These are phyloP conservation scores for Limnephilus auricula DNA, from an alignment of 2,888 invertebrate genomes.

Conservation along the genomic window DNA sequence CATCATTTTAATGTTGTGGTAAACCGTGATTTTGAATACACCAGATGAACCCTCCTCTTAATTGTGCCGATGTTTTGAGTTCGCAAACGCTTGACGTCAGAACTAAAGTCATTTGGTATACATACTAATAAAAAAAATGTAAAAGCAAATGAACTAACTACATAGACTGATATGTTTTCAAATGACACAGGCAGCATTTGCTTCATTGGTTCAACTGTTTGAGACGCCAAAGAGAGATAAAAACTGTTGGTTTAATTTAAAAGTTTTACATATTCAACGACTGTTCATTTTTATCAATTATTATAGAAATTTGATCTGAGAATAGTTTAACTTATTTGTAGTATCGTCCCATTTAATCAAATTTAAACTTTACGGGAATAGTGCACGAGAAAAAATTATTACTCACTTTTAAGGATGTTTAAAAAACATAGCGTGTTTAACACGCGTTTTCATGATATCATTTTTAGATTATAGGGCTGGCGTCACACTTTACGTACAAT, in stretches of 20 bases:
- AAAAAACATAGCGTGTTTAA: neutral
- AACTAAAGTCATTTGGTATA: neutral
- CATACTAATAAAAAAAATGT: neutral
- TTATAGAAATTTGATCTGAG: neutral
- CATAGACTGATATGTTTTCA: neutral
- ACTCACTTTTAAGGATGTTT: neutral
- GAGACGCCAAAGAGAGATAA: neutral
- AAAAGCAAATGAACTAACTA: neutral
- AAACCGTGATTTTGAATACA: neutral
- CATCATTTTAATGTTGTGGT: conserved; percentile 59
- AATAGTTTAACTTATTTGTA: neutral
- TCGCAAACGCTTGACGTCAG: conserved; percentile 25
- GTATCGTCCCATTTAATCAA: neutral
- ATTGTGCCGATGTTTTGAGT: neutral
- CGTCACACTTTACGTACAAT: neutral
- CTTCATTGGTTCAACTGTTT: neutral
- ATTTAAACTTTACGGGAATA: neutral
- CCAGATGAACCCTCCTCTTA: neutral
- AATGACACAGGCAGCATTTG: neutral
- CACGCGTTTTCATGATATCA: neutral
- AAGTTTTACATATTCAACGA: conserved; percentile 60
- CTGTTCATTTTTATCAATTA: conserved; percentile 52
- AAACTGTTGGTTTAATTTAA: conserved; percentile 62
- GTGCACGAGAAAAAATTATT: neutral
- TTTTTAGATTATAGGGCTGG: neutral